Conservation (phyloP, 2,888 invertebrate species). For the Papilio gigon region DNA sequence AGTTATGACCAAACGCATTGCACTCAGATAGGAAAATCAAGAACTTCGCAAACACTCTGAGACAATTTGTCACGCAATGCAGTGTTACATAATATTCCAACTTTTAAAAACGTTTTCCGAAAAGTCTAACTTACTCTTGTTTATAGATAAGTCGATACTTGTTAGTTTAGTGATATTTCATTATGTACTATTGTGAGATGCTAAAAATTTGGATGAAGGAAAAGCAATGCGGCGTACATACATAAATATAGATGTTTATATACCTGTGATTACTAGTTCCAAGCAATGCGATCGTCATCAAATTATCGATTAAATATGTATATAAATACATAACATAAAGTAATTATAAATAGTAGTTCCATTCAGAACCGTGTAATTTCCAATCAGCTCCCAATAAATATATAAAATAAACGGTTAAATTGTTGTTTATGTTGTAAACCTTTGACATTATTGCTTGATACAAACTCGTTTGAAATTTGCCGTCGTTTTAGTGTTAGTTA, state of each 20-base stretch:
- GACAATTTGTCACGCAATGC: background rate
- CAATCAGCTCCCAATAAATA: constrained; percentile 44
- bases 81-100: background rate
- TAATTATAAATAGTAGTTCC: constrained; percentile 11
- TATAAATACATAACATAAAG: constrained; percentile 2
- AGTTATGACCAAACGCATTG: background rate
- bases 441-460: constrained; percentile 32
- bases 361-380: constrained; percentile 19
- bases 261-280: background rate
- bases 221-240: too few relatives aligned
- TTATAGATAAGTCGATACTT: too few relatives aligned
- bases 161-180: too few relatives aligned
- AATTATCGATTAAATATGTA: background rate
- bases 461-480: constrained; percentile 29
- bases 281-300: background rate
- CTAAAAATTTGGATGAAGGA: too few relatives aligned
- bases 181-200: too few relatives aligned
- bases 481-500: background rate
- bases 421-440: constrained; percentile 43
- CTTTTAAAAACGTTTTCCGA: too few relatives aligned
- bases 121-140: too few relatives aligned
- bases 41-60: background rate
- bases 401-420: constrained; percentile 46
- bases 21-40: background rate
- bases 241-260: background rate